phyloP scores from a whole-genome alignment of 2,888 invertebrate genomes.

The Agonopterix heracliana region DNA sequence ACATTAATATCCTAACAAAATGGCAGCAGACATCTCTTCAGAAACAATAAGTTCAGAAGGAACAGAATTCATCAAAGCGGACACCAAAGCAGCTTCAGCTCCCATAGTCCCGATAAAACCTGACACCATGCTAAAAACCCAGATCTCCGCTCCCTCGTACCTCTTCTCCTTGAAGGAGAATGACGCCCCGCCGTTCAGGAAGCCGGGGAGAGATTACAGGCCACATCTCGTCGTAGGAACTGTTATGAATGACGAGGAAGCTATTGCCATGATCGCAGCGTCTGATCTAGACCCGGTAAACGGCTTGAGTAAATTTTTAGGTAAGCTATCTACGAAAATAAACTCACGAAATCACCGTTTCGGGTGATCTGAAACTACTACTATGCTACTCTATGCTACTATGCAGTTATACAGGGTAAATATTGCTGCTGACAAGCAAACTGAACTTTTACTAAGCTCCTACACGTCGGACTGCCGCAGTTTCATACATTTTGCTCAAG shows the following conservation, averaged over 20 bases:
- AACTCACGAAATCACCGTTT: no score
- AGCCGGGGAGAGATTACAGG: slow-evolving; percentile 27
- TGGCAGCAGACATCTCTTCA: no score
- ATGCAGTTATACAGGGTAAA: no score
- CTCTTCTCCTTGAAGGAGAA: slow-evolving; percentile 51
- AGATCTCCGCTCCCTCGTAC: slow-evolving; percentile 59
- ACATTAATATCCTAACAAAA: no score
- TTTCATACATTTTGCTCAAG: no score
- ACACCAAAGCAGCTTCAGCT: slow-evolving; percentile 34
- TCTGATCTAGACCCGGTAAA: slow-evolving; percentile 26
- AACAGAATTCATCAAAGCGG: background rate
- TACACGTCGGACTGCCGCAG: no score
- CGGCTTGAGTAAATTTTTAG: slow-evolving; percentile 37
- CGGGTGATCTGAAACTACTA: no score
- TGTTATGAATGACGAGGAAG: slow-evolving; percentile 44
- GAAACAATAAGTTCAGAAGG: no score
- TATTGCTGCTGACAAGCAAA: no score
- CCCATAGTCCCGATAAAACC: slow-evolving; percentile 22
- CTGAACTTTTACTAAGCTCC: no score
- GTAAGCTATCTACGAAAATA: no score
- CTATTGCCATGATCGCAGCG: slow-evolving; percentile 45
- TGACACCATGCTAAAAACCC: slow-evolving; percentile 11
- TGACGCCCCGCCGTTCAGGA: slow-evolving; percentile 49
- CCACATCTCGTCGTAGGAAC: slow-evolving; percentile 41
- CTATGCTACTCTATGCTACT: no score